These are phyloP conservation scores for Hydropsyche tenuis DNA, from an alignment of 1,140 invertebrate genomes.

Conservation along the genomic window DNA sequence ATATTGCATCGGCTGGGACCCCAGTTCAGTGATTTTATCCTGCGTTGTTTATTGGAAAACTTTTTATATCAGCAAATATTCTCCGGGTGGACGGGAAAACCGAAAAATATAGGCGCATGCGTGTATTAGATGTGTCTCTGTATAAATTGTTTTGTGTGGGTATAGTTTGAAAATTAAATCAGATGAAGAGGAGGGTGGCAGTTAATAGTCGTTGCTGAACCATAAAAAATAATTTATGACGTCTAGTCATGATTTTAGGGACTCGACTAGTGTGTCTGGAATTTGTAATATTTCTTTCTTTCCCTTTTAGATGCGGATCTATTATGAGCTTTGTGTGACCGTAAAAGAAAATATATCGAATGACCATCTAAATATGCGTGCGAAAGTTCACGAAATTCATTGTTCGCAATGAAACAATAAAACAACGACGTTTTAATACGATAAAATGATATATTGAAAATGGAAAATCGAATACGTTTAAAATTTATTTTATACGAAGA, in stretches of 20 bases:
- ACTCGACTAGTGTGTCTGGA: slow-evolving; percentile 24
- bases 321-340: neutral
- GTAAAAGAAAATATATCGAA: no score
- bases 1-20: slow-evolving; percentile 23
- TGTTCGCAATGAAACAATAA: neutral
- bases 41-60: slow-evolving; percentile 45
- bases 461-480: neutral
- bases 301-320: slow-evolving; percentile 18
- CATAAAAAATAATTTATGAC: slow-evolving; percentile 41
- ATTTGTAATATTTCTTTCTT: slow-evolving; percentile 29
- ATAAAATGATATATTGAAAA: neutral
- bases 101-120: slow-evolving; percentile 14
- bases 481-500: slow-evolving; percentile 13
- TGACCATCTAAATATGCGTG: neutral
- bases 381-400: neutral
- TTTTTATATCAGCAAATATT: slow-evolving; percentile 36
- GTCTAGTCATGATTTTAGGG: slow-evolving; percentile 41
- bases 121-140: neutral
- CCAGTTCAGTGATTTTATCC: slow-evolving; percentile 41
- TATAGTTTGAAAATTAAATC: slow-evolving; percentile 34
- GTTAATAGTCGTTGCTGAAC: slow-evolving; percentile 35
- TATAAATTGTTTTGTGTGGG: no score
- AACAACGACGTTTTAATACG: neutral
- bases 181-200: slow-evolving; percentile 27
- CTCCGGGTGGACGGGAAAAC: neutral